Base-by-base conservation (phyloP, 1,140 invertebrate genomes). In the Zaprionus taronus region DNA sequence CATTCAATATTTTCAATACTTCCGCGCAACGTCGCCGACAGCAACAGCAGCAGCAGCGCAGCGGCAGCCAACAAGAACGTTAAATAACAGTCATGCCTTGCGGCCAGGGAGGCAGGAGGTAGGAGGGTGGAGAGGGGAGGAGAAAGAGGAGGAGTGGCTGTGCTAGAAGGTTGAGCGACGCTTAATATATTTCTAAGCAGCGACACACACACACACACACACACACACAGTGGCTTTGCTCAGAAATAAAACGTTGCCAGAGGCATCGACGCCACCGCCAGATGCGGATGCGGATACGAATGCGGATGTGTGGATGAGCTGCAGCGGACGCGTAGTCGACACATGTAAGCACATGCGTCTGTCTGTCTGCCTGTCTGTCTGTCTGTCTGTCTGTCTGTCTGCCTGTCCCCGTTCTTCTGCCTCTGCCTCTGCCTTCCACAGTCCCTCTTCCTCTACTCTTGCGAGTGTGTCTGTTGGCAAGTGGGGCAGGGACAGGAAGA, bases 241-340 rank as follows among this genome's bases (percentile, higher is more conserved):
- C 72, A 62, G 6, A 60, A 60, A 81, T 81, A 80, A 71, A 82
- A 79, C 73, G 80, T 78, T 82, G 80, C 80, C 80, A 79, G 69
- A 64, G 80, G 74, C 80, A 79, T 69, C 68, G 77, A 68, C 67
- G 61, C 61, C 62, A 64, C 20, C 73, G n/a, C 41, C 41, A 47
- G 41, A 47, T 47, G 41, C 41, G 64, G 72, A 68, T 55, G 67
- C 31, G 64, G 64, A 68, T 55, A 60, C 31, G 31, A 31, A 31
- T 64, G 66, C 80, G 80, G 80, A 82, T 82, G 80, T 82, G 80
- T 82, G 80, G 77, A 82, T 82, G 80, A 82, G 80, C 80, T 75
- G 69, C 71, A 77, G 62, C 80, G 80, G 80, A 82, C 74, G 80
- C 75, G 65, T 75, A 62, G 82, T 68, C 80, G 80, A 82, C 80